phyloP scores from a whole-genome alignment of 2,888 invertebrate species.

The Petrolisthes cinctipes region DNA sequence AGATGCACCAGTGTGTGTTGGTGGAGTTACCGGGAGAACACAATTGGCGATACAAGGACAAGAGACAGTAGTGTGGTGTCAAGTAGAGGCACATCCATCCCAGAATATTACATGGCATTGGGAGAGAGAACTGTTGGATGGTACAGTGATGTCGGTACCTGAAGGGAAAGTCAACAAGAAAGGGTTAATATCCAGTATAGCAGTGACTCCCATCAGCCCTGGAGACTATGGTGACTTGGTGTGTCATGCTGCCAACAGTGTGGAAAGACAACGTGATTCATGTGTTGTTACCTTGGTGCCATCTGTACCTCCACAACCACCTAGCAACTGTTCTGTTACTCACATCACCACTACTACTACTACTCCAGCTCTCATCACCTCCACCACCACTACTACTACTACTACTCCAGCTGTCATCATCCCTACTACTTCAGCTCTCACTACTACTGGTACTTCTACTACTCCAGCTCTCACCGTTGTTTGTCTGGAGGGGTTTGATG shows the following conservation, averaged over 20 bases:
- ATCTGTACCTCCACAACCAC: constrained; percentile 61
- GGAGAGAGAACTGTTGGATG: constrained; percentile 71
- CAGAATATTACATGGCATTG: constrained; percentile 87
- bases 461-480: constrained; percentile 18
- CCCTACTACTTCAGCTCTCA: neutral
- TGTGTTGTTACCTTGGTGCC: constrained; percentile 52
- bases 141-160: constrained; percentile 74
- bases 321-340: constrained; percentile 54
- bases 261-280: constrained; percentile 50
- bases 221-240: constrained; percentile 55
- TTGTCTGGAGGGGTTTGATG: constrained; percentile 62
- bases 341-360: neutral
- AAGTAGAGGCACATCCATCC: constrained; percentile 72
- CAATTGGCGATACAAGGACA: constrained; percentile 42
- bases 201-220: constrained; percentile 44
- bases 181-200: constrained; percentile 50
- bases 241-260: constrained; percentile 51
- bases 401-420: neutral
- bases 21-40: constrained; percentile 15
- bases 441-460: constrained; percentile 37
- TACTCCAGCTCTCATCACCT: too few relatives aligned
- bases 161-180: constrained; percentile 73
- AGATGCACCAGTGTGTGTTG: constrained; percentile 46
- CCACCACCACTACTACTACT: neutral
- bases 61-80: constrained; percentile 50